Percentiles rank a stretch among this genome's conserved stretches.
Conservation (phyloP, 2,888 invertebrate species). For the Aromia moschata region DNA sequence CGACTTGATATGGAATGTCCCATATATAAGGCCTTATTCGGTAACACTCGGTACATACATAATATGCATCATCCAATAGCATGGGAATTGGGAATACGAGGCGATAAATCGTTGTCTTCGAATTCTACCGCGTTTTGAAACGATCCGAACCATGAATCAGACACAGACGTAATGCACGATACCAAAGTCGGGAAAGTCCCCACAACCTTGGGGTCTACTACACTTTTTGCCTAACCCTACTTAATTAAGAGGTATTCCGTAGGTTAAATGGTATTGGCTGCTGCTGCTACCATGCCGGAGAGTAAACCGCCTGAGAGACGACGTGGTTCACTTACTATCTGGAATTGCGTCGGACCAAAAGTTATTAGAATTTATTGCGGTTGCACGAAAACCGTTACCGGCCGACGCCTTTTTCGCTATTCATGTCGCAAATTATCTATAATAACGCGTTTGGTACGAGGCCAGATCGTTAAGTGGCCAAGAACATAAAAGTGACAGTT, state of each 20-base stretch:
- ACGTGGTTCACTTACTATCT: constrained; percentile 8
- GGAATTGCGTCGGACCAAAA: constrained; percentile 13
- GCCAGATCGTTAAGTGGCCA: no score
- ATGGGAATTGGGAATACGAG: no score
- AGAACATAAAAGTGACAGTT: no score
- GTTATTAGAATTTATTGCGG: constrained; percentile 12
- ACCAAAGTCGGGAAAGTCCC: background rate
- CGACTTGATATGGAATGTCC: no score
- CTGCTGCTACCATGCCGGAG: no score
- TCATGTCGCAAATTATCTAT: no score
- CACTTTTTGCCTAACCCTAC: constrained; percentile 9
- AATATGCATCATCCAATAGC: no score
- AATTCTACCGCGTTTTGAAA: background rate
- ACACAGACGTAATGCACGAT: background rate
- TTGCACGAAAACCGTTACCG: constrained; percentile 1
- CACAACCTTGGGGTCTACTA: background rate
- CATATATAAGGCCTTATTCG: no score
- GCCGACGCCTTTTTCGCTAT: background rate
- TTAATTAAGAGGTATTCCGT: constrained; percentile 7
- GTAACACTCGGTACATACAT: no score
- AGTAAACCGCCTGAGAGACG: background rate
- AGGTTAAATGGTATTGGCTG: constrained; percentile 5
- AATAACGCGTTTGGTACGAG: no score
- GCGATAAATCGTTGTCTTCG: no score
- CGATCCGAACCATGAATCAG: background rate